phyloP scores from a whole-genome alignment of 2,888 invertebrate species.

The Oscheius sp. region DNA sequence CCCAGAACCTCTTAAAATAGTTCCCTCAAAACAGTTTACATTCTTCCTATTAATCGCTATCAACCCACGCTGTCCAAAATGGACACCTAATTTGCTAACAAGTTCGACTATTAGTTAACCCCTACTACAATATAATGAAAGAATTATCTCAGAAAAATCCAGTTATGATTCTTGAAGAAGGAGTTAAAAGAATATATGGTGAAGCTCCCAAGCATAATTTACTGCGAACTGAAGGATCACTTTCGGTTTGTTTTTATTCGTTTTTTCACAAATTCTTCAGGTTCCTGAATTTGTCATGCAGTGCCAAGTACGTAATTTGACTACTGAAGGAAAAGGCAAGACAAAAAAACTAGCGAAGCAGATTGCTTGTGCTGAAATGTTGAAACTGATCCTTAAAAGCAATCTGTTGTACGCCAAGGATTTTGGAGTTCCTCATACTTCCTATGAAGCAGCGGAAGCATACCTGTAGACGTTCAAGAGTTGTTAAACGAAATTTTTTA shows the following conservation, averaged over 20 bases:
- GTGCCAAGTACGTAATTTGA: slow-evolving; percentile 20
- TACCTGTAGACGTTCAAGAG: slow-evolving; percentile 36
- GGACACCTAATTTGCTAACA: neutral
- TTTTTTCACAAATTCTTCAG: neutral
- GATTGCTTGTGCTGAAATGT: slow-evolving; percentile 33
- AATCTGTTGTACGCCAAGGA: slow-evolving; percentile 12
- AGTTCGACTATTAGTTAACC: too few species aligned
- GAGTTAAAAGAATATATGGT: slow-evolving; percentile 17
- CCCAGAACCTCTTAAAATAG: too few species aligned
- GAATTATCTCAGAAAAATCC: slow-evolving; percentile 38
- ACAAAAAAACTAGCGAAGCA: slow-evolving; percentile 50
- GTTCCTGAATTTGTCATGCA: slow-evolving; percentile 29
- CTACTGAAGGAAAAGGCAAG: slow-evolving; percentile 15
- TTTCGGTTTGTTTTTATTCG: neutral
- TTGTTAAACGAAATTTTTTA: too few species aligned
- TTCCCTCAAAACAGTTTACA: too few species aligned
- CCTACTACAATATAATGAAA: too few species aligned
- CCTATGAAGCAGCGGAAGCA: slow-evolving; percentile 38
- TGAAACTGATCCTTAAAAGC: neutral
- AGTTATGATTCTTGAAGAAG: slow-evolving; percentile 43
- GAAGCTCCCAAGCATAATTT: slow-evolving; percentile 5
- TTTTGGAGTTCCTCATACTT: slow-evolving; percentile 43
- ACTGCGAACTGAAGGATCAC: neutral
- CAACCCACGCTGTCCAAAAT: neutral
- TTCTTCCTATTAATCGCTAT: too few species aligned